A percentile compares a stretch with the other conserved stretches of the same genome.
These are phyloP conservation scores for Diplazon laetatorius DNA, from an alignment of 2,888 invertebrate species.

Conservation along the genomic window DNA sequence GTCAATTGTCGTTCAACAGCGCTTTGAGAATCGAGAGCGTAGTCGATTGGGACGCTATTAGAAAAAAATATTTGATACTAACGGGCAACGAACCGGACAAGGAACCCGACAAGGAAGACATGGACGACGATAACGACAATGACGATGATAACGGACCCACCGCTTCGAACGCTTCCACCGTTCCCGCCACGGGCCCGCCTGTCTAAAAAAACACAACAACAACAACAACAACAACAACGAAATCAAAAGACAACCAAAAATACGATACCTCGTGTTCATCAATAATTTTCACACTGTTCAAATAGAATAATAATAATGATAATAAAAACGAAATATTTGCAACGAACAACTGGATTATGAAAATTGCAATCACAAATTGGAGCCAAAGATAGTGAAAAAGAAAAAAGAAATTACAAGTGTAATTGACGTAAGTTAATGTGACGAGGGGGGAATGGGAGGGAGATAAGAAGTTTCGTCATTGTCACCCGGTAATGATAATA, in stretches of 20 bases:
- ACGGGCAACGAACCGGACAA: slow-evolving; percentile 86
- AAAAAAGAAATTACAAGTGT: slow-evolving; percentile 7
- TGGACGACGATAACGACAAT: slow-evolving; percentile 75
- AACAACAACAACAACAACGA: slow-evolving; percentile 4
- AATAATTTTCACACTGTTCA: no score
- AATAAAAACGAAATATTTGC: no score
- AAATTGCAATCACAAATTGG: background rate
- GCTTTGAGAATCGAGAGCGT: slow-evolving; percentile 93
- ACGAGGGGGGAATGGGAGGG: slow-evolving; percentile 23
- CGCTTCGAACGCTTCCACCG: slow-evolving; percentile 75
- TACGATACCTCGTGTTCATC: slow-evolving; percentile 56
- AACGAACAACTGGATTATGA: background rate
- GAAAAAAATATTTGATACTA: slow-evolving; percentile 94
- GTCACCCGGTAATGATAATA: slow-evolving; percentile 53
- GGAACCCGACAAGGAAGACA: slow-evolving; percentile 77
- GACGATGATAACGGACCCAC: slow-evolving; percentile 76
- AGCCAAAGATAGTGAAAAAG: background rate
- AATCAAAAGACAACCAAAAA: no score
- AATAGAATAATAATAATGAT: no score
- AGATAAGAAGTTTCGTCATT: slow-evolving; percentile 38
- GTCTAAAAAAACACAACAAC: slow-evolving; percentile 66
- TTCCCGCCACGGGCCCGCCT: slow-evolving; percentile 75
- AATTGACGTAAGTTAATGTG: slow-evolving; percentile 27
- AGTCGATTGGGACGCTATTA: slow-evolving; percentile 95
- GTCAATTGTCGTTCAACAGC: slow-evolving; percentile 91